phyloP scores from a whole-genome alignment of 2,113 vertebrate genomes.

The Parus major region DNA sequence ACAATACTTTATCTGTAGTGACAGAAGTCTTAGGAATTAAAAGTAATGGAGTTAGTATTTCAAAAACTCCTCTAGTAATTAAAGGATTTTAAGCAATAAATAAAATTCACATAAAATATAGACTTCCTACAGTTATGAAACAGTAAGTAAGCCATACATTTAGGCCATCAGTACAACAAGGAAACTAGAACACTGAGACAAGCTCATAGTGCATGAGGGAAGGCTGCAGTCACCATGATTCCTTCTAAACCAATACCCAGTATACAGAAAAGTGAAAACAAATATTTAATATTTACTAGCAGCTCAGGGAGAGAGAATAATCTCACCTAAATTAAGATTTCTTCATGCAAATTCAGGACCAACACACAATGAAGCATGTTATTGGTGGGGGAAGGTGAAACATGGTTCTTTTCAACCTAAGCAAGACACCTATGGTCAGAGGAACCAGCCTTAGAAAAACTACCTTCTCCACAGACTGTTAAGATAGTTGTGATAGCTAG shows the following conservation, averaged over 20 bases:
- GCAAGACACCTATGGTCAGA: background rate
- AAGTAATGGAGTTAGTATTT: background rate
- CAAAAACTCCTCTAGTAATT: background rate
- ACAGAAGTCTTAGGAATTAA: background rate
- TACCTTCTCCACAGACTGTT: background rate
- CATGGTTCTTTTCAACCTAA: background rate
- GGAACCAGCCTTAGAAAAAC: background rate
- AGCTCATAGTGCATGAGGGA: background rate
- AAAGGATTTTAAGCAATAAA: background rate
- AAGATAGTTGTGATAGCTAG: background rate
- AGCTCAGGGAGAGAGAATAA: background rate
- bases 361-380: background rate
- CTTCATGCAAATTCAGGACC: background rate
- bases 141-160: background rate
- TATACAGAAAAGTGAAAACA: background rate
- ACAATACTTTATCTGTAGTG: background rate
- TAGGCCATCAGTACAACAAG: background rate
- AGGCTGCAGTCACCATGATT: background rate
- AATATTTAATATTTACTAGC: background rate
- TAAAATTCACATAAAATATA: background rate
- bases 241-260: background rate
- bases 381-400: fast-evolving
- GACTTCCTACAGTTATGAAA: background rate
- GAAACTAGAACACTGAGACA: background rate
- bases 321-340: background rate